Percentiles rank a stretch among this genome's conserved stretches.
phyloP scores from a whole-genome alignment of 1,140 invertebrate species.

The Babylonia areolata region DNA sequence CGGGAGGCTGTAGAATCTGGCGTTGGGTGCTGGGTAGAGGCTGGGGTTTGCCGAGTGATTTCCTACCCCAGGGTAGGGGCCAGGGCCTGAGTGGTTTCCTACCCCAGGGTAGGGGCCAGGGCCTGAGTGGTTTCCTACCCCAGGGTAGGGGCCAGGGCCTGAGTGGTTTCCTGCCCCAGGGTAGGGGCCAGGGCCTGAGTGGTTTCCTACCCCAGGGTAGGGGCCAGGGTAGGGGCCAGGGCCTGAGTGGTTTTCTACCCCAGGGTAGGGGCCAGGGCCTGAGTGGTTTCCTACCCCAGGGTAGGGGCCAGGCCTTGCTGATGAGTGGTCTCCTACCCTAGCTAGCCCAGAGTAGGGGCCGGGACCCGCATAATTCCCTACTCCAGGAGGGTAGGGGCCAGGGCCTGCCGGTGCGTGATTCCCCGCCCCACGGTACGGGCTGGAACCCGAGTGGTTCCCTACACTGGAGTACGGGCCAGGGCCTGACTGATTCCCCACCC shows the following conservation, averaged over 20 bases:
- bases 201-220: no score
- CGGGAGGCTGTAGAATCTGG: no score
- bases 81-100: no score
- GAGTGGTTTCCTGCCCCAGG: no score
- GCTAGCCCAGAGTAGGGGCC: neutral
- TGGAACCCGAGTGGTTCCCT: neutral
- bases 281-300: neutral
- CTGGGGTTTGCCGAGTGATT: no score
- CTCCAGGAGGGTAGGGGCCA: neutral
- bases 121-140: no score
- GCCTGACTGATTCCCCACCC: neutral
- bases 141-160: no score
- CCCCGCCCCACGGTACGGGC: neutral
- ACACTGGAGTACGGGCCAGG: neutral
- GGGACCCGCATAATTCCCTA: neutral
- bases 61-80: no score
- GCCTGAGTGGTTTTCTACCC: neutral
- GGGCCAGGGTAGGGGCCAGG: neutral
- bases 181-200: no score
- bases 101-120: no score
- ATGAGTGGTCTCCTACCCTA: neutral
- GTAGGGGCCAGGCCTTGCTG: neutral
- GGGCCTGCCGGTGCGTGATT: neutral
- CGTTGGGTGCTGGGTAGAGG: no score
- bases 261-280: neutral